These are phyloP conservation scores for Xyrauchen texanus DNA, from an alignment of 2,113 vertebrate genomes.

Conservation along the genomic window DNA sequence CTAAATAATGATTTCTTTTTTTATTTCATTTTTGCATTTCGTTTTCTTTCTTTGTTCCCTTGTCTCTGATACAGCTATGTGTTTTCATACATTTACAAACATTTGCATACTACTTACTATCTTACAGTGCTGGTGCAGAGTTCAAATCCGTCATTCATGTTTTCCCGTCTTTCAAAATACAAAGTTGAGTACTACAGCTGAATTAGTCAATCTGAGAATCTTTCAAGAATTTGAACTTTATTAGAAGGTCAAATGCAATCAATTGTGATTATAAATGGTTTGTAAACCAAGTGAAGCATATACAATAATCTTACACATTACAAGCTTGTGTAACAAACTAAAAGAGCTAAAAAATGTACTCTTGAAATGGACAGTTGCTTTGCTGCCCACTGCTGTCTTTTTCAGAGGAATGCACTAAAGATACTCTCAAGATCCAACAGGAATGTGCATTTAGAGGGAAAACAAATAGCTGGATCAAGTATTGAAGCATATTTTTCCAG, in stretches of 20 bases:
- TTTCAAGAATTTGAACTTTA: too few species aligned
- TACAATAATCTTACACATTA: neutral
- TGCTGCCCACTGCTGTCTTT: constrained; percentile 44
- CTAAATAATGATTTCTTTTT: neutral
- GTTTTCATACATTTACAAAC: neutral
- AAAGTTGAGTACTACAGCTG: neutral
- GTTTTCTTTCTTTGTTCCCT: constrained; percentile 20
- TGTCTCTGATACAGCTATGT: neutral
- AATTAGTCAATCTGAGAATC: neutral
- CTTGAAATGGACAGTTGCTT: neutral
- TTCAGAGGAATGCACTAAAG: neutral
- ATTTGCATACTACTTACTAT: neutral
- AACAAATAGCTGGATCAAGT: too few species aligned
- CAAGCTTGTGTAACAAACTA: constrained; percentile 1
- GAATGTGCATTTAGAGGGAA: neutral
- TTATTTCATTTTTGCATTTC: neutral
- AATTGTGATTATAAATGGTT: neutral
- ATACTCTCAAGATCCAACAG: neutral
- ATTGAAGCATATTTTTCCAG: too few species aligned
- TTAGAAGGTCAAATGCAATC: too few species aligned
- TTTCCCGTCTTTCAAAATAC: too few species aligned
- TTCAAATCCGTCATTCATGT: neutral
- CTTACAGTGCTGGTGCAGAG: neutral
- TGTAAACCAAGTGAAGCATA: neutral
- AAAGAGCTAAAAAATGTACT: neutral